Evolutionary conservation across 2,888 invertebrate genomes (phyloP).

Genomic region (Philaethria dido): DNA sequence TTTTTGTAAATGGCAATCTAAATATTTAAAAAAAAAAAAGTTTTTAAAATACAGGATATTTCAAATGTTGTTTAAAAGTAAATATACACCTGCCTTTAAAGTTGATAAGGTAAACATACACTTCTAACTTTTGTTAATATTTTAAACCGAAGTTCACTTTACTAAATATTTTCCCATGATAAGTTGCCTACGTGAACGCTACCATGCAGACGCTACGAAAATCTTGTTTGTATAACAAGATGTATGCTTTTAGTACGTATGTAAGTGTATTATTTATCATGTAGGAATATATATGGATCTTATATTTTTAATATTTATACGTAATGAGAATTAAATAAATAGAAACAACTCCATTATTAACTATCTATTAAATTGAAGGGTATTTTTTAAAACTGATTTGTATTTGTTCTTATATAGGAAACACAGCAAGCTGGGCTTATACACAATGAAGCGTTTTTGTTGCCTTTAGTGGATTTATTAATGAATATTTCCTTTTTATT

Average conservation of each 20-base stretch:
- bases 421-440: no score
- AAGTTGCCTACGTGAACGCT: not conserved
- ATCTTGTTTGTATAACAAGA: slow-evolving; percentile 3
- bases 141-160: not conserved
- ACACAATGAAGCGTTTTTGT: no score
- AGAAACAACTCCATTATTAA: no score
- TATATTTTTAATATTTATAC: no score
- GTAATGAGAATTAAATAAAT: no score
- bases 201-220: not conserved
- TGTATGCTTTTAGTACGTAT: not conserved
- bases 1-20: not conserved
- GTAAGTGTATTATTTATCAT: not conserved
- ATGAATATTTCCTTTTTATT: no score
- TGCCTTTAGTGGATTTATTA: no score
- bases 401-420: no score
- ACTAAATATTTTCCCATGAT: slow-evolving; percentile 11
- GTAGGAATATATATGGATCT: no score
- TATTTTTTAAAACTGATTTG: no score
- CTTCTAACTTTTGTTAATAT: not conserved
- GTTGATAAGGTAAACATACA: not conserved
- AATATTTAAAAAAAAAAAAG: not conserved
- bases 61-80: not conserved
- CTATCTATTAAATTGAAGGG: no score
- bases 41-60: not conserved
- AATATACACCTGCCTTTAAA: not conserved